A percentile compares a stretch with the other conserved stretches of the same genome.
These are phyloP conservation scores for Chironomus riparius DNA, from an alignment of 2,888 invertebrate genomes.

Conservation along the genomic window DNA sequence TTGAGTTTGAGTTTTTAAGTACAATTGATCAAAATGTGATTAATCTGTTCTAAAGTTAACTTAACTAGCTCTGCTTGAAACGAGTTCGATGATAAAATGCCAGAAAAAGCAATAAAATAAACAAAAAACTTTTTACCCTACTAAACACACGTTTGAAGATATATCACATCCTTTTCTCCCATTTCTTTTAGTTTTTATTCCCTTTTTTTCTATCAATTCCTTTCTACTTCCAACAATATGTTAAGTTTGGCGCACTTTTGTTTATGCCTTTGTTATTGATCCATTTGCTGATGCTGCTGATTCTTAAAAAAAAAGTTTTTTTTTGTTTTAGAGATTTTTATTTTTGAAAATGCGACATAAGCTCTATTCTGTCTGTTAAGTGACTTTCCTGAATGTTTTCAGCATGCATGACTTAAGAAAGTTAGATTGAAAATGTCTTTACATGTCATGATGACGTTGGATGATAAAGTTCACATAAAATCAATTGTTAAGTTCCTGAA, in stretches of 20 bases:
- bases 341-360: not conserved
- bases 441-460: too few relatives aligned
- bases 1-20: too few relatives aligned
- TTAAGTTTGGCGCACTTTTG: not conserved
- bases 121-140: not conserved
- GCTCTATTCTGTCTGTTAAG: too few relatives aligned
- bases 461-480: too few relatives aligned
- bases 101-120: not conserved
- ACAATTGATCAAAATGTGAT: too few relatives aligned
- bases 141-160: not conserved
- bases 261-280: not conserved
- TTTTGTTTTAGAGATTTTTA: not conserved
- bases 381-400: too few relatives aligned
- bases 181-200: not conserved
- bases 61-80: too few relatives aligned
- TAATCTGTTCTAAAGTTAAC: too few relatives aligned
- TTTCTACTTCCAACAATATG: not conserved
- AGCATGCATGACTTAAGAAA: too few relatives aligned
- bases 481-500: too few relatives aligned
- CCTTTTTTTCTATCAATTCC: not conserved
- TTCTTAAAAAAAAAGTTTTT: not conserved
- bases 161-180: not conserved
- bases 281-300: not conserved
- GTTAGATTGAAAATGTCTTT: too few relatives aligned
- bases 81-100: conserved; percentile 1